phyloP scores from a whole-genome alignment of 2,113 vertebrate species.

The Oophaga pumilio region DNA sequence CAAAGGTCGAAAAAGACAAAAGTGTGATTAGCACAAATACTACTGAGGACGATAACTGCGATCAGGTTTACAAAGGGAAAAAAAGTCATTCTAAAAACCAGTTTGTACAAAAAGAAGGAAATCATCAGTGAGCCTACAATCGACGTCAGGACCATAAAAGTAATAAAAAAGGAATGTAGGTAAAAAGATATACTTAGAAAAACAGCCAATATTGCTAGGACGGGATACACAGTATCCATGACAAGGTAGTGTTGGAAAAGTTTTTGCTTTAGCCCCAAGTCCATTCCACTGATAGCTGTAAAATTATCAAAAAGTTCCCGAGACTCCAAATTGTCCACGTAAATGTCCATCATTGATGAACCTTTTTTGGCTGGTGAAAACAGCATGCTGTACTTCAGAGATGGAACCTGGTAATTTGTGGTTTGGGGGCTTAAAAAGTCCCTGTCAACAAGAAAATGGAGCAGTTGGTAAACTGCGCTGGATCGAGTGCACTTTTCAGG shows the following conservation, averaged over 20 bases:
- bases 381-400: constrained; percentile 92
- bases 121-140: constrained; percentile 84
- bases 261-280: constrained; percentile 91
- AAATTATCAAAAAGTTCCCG: constrained; percentile 86
- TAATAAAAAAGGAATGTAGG: constrained; percentile 87
- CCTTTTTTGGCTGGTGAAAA: constrained; percentile 89
- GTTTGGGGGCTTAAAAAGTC: constrained; percentile 95
- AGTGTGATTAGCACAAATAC: constrained; percentile 88
- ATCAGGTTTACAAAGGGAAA: constrained; percentile 92
- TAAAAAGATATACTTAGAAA: constrained; percentile 88
- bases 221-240: constrained; percentile 86
- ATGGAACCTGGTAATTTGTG: constrained; percentile 92
- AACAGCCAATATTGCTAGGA: constrained; percentile 83
- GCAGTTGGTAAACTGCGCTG: constrained; percentile 84
- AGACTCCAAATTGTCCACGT: constrained; percentile 84
- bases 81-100: constrained; percentile 87
- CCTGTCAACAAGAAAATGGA: constrained; percentile 92
- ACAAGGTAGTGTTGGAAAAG: constrained; percentile 90
- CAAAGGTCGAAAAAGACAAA: constrained; percentile 93
- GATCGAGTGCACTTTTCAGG: constrained; percentile 86
- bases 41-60: constrained; percentile 82
- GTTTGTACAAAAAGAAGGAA: constrained; percentile 93
- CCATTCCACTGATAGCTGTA: constrained; percentile 91
- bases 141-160: constrained; percentile 81
- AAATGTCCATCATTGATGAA: constrained; percentile 88